Base-by-base conservation (phyloP, 1,140 invertebrate genomes). In the Andricus grossulariae region DNA sequence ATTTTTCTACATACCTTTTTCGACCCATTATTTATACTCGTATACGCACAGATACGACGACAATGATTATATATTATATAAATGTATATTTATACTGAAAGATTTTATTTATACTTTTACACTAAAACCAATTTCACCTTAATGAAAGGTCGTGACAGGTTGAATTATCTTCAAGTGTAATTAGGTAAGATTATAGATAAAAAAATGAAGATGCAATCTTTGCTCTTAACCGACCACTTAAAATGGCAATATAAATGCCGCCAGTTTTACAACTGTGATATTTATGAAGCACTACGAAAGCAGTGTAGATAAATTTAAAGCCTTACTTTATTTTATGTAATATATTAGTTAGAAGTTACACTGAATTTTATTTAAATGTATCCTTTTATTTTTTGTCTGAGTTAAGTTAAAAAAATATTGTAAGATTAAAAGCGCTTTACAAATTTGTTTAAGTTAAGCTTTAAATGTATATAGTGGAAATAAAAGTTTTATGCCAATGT, bases 241-340 rank as follows among this genome's bases (percentile, higher is more conserved):
- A 66, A 66, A 66, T 66, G 60, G 60, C 60, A 66, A 66, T 18
- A 19, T 54, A 74, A 73, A 80, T 86, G 85, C 82, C 79, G 82
- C 83, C 86, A 88, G 86, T 89, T 88, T 89, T 80, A 84, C 85
- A 89, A 89, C 88, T 89, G 88, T 89, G 88, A 89, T 89, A 89
- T 89, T 86, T 89, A 86, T 87, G 85, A 57, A 78, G 57, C 57
- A 73, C 60, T 50, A 32, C 75, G 72, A 76, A 50, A 51, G 51
- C 13, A 66, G 13, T 66, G 7, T 32, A 45, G 39, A 45, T 18
- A 18, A 55, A 55, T 19, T 55, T 55, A 55, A 18, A 19, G 54
- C 11, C 12, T 55, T 21, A 19, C 13, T 55, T 55, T 55, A 18
- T 32, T 15, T 32, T 10, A 32, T 66, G 39, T 66, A 32, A 39